Base-by-base conservation (phyloP, 2,888 invertebrate species). In the Athalia rosae region DNA sequence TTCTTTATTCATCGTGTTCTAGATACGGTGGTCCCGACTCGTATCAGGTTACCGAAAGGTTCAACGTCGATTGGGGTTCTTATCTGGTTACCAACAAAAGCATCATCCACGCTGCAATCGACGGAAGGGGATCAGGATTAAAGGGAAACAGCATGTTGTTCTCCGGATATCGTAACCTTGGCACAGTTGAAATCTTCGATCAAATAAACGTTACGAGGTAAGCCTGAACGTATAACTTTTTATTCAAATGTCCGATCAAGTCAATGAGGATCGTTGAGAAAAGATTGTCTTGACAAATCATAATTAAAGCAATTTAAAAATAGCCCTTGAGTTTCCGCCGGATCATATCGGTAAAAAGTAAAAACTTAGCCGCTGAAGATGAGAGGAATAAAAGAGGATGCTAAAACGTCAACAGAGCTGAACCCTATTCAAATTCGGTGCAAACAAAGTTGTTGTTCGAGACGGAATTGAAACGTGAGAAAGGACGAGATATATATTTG, bases 21-120 rank as follows among this genome's bases (percentile, higher is more conserved):
- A 97, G 96, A 4, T 97, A 99, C 88, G 98, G 95, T 4, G 99
- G 98, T 4, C 99, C 99, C 0, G 97, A 97, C 85, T 95, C 97
- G 0, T 95, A 95, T 85, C 93, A 95, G 85, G 98, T 98, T 6
- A 93, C 94, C 0, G 95, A 97, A 84, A 94, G 94, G 86, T 98
- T 96, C 92, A 92, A 91, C 80, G 87, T 98, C 28, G 96, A 95
- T 87, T 98, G 98, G 97, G 96, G 96, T 78, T 94, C 95, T 58
- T 98, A 97, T 84, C 91, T 99, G 67, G 94, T 95, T 15, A 94
- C 95, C 15, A 95, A 96, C 79, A 95, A 95, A 89, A 95, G 95
- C 83, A 94, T 97, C 81, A 96, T 98, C 78, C 95, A 97, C 82
- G 97, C 96, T 0, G 93, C 94, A 81, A 97, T 99, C 79, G 99